phyloP scores from a whole-genome alignment of 2,888 invertebrate genomes.

The Onthophagus sagittarius region DNA sequence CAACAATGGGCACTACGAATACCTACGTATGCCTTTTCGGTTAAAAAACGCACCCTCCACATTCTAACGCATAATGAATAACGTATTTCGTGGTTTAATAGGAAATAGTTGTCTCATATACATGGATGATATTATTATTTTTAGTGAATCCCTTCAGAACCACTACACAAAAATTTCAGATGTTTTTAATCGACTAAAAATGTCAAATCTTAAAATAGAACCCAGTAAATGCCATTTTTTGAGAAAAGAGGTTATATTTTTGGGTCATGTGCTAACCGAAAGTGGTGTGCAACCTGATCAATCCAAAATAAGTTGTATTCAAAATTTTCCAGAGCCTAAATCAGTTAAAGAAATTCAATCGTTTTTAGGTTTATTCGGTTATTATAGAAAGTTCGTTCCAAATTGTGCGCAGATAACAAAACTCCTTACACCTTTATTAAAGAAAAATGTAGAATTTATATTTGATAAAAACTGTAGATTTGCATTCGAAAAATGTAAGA shows the following conservation, averaged over 20 bases:
- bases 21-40: conserved; percentile 35
- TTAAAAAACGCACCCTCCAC: conserved; percentile 35
- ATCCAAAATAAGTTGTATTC: too few species aligned
- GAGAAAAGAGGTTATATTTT: conserved; percentile 9
- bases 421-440: too few species aligned
- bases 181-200: conserved; percentile 1
- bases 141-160: conserved; percentile 28
- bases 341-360: too few species aligned
- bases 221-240: conserved; percentile 13
- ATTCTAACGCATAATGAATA: conserved; percentile 36
- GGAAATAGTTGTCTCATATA: conserved; percentile 19
- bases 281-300: too few species aligned
- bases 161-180: conserved; percentile 27
- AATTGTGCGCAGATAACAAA: too few species aligned
- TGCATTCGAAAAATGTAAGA: too few species aligned
- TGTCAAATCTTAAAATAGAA: conserved; percentile 2
- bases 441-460: too few species aligned
- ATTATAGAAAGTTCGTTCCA: too few species aligned
- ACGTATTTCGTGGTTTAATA: conserved; percentile 31
- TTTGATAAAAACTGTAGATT: too few species aligned
- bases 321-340: too few species aligned
- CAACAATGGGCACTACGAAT: too few species aligned
- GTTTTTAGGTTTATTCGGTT: too few species aligned
- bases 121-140: conserved; percentile 36
- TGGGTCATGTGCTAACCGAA: conserved; percentile 21